phyloP scores from a whole-genome alignment of 2,113 vertebrate species.

The Ramphastos sulfuratus region DNA sequence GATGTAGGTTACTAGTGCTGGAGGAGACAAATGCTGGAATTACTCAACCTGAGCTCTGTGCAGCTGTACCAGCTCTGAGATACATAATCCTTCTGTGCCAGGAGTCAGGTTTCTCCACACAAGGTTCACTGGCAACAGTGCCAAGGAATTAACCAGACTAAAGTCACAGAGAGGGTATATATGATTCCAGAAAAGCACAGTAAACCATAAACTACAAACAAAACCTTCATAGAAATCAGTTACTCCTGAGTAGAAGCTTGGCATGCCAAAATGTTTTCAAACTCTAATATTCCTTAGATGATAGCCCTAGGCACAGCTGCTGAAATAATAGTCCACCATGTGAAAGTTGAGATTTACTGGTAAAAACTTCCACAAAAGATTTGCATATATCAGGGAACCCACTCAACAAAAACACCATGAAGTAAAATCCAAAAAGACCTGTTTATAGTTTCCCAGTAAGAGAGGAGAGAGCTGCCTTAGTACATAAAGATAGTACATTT shows the following conservation, averaged over 20 bases:
- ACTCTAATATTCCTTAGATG: background rate
- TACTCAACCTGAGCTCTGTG: background rate
- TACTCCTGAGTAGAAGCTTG: background rate
- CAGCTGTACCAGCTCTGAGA: slow-evolving; percentile 3
- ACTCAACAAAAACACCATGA: background rate
- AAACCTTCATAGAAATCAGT: slow-evolving; percentile 28
- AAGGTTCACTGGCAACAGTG: background rate
- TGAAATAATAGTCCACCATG: background rate
- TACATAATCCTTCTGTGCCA: background rate
- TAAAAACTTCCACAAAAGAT: background rate
- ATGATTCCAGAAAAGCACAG: slow-evolving; percentile 8
- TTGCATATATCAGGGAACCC: background rate
- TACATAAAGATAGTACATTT: background rate
- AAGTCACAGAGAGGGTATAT: background rate
- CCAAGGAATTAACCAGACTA: slow-evolving; percentile 44
- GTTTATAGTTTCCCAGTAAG: background rate
- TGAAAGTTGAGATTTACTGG: background rate
- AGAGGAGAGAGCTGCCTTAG: background rate
- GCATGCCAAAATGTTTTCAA: background rate
- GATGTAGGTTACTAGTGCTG: background rate
- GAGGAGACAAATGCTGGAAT: background rate
- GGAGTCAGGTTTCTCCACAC: slow-evolving; percentile 31
- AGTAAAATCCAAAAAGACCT: background rate
- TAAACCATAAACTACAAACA: slow-evolving; percentile 8
- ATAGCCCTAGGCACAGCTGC: background rate